phyloP scores from a whole-genome alignment of 1,140 invertebrate genomes.

The Odontomachus brunneus region DNA sequence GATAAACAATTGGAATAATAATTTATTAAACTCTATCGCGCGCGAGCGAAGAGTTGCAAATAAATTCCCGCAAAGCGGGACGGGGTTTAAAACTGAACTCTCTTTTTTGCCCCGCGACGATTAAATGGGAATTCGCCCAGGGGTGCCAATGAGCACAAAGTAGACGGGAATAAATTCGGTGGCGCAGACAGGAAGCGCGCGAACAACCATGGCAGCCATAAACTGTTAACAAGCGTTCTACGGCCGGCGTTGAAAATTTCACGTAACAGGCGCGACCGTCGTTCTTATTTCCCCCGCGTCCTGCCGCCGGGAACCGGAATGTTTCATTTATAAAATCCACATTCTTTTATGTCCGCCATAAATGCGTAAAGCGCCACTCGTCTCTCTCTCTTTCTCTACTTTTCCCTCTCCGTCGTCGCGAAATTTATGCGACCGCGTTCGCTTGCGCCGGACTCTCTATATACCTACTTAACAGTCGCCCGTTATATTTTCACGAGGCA shows the following conservation, averaged over 20 bases:
- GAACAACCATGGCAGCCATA: constrained; percentile 35
- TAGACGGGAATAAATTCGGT: constrained; percentile 45
- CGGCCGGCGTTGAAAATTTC: constrained; percentile 44
- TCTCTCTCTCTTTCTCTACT: neutral
- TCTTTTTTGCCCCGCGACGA: neutral
- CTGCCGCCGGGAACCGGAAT: constrained; percentile 27
- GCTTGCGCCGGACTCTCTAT: constrained; percentile 39
- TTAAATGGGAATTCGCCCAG: neutral
- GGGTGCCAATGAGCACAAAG: constrained; percentile 41
- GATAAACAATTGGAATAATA: constrained; percentile 24
- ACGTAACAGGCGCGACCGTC: constrained; percentile 46
- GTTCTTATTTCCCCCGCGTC: constrained; percentile 48
- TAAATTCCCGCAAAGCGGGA: neutral
- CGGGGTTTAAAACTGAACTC: neutral
- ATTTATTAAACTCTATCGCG: constrained; percentile 25
- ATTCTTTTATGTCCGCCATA: constrained; percentile 54
- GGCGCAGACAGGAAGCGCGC: constrained; percentile 38
- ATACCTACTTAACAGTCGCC: constrained; percentile 51
- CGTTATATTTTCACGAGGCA: constrained; percentile 56
- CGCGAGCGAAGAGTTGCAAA: neutral
- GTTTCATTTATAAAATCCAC: constrained; percentile 62
- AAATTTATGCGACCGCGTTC: constrained; percentile 51
- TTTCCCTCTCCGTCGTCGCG: constrained; percentile 10
- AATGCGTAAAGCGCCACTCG: constrained; percentile 56
- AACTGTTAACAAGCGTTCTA: constrained; percentile 58